Evolutionary conservation across 2,113 vertebrate species (phyloP), one percentile per base, ranked within the genome.

Genomic region (Dryoscopus gambensis): DNA sequence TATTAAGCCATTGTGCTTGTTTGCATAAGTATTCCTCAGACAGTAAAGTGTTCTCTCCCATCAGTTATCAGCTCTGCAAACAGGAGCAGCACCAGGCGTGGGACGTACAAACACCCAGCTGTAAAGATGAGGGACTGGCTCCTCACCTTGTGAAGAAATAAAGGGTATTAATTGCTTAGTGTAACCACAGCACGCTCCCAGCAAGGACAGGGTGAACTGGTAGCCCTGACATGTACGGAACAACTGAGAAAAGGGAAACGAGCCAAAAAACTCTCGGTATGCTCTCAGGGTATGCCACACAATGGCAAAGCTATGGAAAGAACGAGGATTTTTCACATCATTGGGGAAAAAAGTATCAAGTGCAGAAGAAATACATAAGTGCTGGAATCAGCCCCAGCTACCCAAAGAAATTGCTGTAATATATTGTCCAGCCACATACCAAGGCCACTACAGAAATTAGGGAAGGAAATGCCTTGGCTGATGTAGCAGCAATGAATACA

Each of bases 1-100:
- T 90, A 90, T 95, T 95, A 97, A 95, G 86, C 89, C 64, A 81
- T 59, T 89, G 93, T 64, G 81, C 59, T 96, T 31, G 8, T 97
- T 96, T 96, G 95, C 85, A 65, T 96, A 97, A 97, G 84, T 90
- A 93, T 83, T 97, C 94, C 96, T 96, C 73, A 91, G 95, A 94
- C 86, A 96, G 88, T 70, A 84, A 87, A 89, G 56, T 46, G 86
- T 74, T 80, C 70, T 69, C 84, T 5, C 16, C 78, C 47, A 86
- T 83, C 64, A 52, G 79, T 89, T 81, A 93, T 15, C 11, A 0
- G 93, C 90, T 92, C 92, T 76, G 71, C 86, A 95, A 93, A 96
- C 90, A 84, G 92, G 28, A 94, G 35, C 49, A 49, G 76, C 4
- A 4, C 63, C 9, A 9, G 56, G 82, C 37, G 5, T 2, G 2